phyloP scores from a whole-genome alignment of 2,113 vertebrate species.

The Cyphomyrus discorhynchus region DNA sequence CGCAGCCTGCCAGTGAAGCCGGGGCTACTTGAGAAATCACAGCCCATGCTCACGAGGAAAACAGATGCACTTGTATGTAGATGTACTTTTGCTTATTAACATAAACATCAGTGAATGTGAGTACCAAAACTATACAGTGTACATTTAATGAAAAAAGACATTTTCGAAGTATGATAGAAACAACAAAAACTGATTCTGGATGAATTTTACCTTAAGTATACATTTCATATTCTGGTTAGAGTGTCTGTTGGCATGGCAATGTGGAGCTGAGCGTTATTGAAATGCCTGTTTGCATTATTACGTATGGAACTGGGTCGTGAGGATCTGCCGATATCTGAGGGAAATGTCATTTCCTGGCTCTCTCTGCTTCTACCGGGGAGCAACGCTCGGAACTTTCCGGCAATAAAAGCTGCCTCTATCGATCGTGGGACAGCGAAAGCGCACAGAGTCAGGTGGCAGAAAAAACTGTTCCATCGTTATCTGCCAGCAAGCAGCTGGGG shows the following conservation, averaged over 20 bases:
- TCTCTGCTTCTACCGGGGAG: neutral
- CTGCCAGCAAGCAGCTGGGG: neutral
- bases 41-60: neutral
- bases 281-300: constrained; percentile 15
- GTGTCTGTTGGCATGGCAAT: constrained; percentile 8
- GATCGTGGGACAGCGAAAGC: neutral
- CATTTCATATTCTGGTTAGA: neutral
- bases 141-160: neutral
- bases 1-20: neutral
- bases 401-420: neutral
- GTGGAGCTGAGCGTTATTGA: neutral
- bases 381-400: neutral
- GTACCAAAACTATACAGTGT: neutral
- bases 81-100: neutral
- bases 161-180: neutral
- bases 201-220: neutral
- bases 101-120: neutral
- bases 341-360: constrained; percentile 6
- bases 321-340: neutral
- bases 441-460: neutral
- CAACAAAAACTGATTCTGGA: neutral
- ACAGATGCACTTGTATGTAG: neutral
- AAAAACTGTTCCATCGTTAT: neutral
- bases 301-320: constrained; percentile 12
- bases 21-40: neutral